Evolutionary conservation across 1,140 invertebrate genomes (phyloP).

Genomic region (Bombus pascuorum): DNA sequence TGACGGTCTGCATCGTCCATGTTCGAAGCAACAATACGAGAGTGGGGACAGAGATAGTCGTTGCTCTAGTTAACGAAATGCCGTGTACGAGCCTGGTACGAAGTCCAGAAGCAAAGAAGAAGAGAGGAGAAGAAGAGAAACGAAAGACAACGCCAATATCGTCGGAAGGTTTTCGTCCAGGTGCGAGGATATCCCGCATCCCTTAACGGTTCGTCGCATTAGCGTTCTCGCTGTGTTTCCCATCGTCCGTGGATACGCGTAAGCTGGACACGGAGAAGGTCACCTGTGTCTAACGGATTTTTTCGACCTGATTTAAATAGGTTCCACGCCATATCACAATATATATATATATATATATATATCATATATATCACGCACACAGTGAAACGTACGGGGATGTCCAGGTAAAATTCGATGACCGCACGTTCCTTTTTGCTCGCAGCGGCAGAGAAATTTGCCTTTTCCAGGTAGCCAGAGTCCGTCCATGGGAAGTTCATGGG

Average conservation of each 20-base stretch:
- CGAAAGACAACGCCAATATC: constrained; percentile 25
- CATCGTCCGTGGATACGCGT: constrained; percentile 28
- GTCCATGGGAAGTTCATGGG: constrained; percentile 69
- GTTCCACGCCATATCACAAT: constrained; percentile 9
- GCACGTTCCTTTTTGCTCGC: not conserved
- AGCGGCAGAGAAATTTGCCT: constrained; percentile 46
- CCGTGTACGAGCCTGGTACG: not conserved
- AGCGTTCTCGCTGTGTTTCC: constrained; percentile 48
- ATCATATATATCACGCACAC: not conserved
- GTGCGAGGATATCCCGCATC: constrained; percentile 56
- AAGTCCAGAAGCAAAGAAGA: too few relatives aligned
- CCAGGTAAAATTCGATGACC: constrained; percentile 71
- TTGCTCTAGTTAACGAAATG: constrained; percentile 76
- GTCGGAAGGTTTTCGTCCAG: constrained; percentile 52
- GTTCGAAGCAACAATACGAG: not conserved
- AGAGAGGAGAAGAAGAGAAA: not conserved
- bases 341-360: too few relatives aligned
- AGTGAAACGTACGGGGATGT: constrained; percentile 63
- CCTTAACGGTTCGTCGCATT: constrained; percentile 53
- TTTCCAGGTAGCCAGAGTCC: constrained; percentile 69
- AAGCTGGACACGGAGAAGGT: constrained; percentile 65
- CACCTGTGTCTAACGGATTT: constrained; percentile 75
- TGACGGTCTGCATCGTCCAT: not conserved
- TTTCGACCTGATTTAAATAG: constrained; percentile 79
- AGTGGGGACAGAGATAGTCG: constrained; percentile 59